Evolutionary conservation across 2,888 invertebrate genomes (phyloP).

Genomic region (Biston betularia): DNA sequence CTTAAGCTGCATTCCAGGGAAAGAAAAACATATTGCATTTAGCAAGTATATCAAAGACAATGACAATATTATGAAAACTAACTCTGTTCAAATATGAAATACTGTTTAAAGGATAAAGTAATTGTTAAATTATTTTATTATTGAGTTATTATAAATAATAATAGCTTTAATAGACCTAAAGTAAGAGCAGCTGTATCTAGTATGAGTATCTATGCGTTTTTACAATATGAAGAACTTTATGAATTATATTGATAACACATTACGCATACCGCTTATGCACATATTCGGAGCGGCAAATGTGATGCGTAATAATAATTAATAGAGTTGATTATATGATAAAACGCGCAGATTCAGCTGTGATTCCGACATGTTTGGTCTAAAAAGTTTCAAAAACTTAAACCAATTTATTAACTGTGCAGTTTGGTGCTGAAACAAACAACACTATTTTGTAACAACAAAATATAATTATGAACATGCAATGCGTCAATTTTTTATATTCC

Average conservation of each 20-base stretch:
- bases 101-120: neutral
- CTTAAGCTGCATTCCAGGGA: conserved; percentile 83
- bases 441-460: conserved; percentile 46
- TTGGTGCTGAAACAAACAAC: conserved; percentile 17
- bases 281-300: no score
- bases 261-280: no score
- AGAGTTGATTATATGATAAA: no score
- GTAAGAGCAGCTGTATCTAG: no score
- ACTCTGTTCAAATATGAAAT: conserved; percentile 1
- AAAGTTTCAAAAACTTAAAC: neutral
- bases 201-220: no score
- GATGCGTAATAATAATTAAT: no score
- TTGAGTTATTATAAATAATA: neutral
- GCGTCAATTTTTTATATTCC: conserved; percentile 56
- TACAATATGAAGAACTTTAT: no score
- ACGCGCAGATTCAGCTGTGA: no score
- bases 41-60: conserved; percentile 36
- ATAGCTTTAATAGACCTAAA: no score
- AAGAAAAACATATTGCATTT: conserved; percentile 55
- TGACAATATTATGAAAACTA: conserved; percentile 1
- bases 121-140: neutral
- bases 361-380: no score
- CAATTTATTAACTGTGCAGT: neutral
- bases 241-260: no score
- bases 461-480: conserved; percentile 60